A percentile compares a stretch with the other conserved stretches of the same genome.
Conservation (phyloP, 2,113 vertebrate species). For the Peucedramus taeniatus region DNA sequence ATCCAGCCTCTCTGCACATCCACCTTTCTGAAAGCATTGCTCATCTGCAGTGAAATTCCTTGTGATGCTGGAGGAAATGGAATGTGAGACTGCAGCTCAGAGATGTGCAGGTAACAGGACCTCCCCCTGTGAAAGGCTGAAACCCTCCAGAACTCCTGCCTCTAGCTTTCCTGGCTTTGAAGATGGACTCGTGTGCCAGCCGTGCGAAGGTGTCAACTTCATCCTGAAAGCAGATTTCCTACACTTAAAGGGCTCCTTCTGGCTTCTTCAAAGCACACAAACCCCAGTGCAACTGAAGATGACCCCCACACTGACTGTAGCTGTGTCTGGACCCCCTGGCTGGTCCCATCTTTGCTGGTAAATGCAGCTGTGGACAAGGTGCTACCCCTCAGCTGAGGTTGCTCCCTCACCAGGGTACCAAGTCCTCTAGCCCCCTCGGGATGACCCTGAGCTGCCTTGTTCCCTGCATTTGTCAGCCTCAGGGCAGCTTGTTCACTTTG, state of each 20-base stretch:
- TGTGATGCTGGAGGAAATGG: neutral
- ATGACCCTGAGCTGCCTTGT: neutral
- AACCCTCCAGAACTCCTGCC: neutral
- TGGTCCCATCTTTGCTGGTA: neutral
- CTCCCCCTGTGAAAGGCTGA: neutral
- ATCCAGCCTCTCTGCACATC: neutral
- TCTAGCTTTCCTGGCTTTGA: neutral
- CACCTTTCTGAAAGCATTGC: neutral
- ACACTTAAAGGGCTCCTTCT: neutral
- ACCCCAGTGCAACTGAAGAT: neutral
- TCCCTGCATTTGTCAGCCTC: neutral
- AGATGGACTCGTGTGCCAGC: fast-evolving
- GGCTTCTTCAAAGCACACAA: neutral
- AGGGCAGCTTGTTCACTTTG: neutral
- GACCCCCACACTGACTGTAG: neutral
- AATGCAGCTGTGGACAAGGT: neutral
- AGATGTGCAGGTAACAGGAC: neutral
- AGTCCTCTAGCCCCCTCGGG: fast-evolving
- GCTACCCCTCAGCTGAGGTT: neutral
- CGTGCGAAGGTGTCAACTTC: neutral
- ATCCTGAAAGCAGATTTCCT: neutral
- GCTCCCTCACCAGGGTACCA: neutral
- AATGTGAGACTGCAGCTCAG: neutral
- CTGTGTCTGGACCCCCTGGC: neutral
- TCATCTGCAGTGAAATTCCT: neutral